A percentile compares a stretch with the other conserved stretches of the same genome.
phyloP scores from a whole-genome alignment of 1,140 invertebrate species.

The Drosophila mayri region DNA sequence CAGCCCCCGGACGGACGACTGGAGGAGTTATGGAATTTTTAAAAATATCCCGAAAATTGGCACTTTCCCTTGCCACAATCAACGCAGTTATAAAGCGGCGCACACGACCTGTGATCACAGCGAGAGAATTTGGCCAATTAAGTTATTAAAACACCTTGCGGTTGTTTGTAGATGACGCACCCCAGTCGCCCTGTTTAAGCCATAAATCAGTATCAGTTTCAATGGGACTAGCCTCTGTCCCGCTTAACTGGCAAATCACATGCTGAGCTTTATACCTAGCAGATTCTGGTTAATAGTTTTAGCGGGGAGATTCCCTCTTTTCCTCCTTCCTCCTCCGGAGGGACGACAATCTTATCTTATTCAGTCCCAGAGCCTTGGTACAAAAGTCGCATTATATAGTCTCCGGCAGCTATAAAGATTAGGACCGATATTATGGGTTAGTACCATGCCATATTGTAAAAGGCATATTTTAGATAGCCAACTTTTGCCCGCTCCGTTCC shows the following conservation, averaged over 20 bases:
- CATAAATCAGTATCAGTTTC: constrained; percentile 42
- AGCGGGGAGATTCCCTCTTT: constrained; percentile 31
- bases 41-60: constrained; percentile 40
- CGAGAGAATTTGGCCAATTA: constrained; percentile 41
- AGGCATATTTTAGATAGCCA: constrained; percentile 74
- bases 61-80: constrained; percentile 40
- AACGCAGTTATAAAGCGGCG: constrained; percentile 46
- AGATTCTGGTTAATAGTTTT: not conserved
- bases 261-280: constrained; percentile 35
- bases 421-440: constrained; percentile 67
- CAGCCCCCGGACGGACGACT: constrained; percentile 16
- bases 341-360: constrained; percentile 64
- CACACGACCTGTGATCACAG: constrained; percentile 39
- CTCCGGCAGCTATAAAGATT: constrained; percentile 65
- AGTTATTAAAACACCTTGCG: constrained; percentile 49
- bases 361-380: constrained; percentile 43
- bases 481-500: constrained; percentile 27
- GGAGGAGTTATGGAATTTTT: constrained; percentile 38
- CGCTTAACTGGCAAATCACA: constrained; percentile 25
- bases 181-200: constrained; percentile 19
- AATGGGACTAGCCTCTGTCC: constrained; percentile 23
- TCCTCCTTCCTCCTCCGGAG: constrained; percentile 8
- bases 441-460: constrained; percentile 64
- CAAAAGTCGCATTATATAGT: constrained; percentile 72
- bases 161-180: constrained; percentile 33